phyloP scores from a whole-genome alignment of 2,797 vertebrate genomes.

The Numenius phaeopus region DNA sequence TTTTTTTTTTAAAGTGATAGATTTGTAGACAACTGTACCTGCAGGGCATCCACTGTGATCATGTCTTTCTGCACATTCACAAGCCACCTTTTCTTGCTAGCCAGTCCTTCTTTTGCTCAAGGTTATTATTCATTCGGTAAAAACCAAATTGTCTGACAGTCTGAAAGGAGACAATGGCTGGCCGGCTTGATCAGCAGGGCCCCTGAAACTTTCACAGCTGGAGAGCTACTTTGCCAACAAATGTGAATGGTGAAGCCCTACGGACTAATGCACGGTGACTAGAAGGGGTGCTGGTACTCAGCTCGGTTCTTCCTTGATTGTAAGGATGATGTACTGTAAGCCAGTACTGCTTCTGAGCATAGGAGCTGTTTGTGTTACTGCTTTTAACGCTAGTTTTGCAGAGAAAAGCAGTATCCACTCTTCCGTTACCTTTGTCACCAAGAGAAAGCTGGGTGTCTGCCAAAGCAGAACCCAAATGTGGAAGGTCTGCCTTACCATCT shows the following conservation, averaged over 20 bases:
- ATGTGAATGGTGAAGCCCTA: neutral
- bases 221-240: neutral
- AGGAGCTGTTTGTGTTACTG: neutral
- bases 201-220: constrained; percentile 17
- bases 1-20: neutral
- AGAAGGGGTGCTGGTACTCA: neutral
- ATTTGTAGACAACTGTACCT: neutral
- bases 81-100: neutral
- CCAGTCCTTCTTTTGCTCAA: neutral
- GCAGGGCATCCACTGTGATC: neutral
- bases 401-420: neutral
- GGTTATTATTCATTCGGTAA: neutral
- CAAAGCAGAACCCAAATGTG: neutral
- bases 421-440: neutral
- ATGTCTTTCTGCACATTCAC: neutral
- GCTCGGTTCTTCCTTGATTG: neutral
- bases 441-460: neutral
- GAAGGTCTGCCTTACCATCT: neutral
- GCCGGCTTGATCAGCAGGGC: neutral
- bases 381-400: neutral
- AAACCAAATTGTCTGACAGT: neutral
- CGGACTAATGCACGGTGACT: rapidly evolving
- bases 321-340: neutral
- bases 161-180: neutral
- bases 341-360: neutral